Evolutionary conservation across 2,797 vertebrate species (phyloP).

Genomic region (Anniella stebbinsi): DNA sequence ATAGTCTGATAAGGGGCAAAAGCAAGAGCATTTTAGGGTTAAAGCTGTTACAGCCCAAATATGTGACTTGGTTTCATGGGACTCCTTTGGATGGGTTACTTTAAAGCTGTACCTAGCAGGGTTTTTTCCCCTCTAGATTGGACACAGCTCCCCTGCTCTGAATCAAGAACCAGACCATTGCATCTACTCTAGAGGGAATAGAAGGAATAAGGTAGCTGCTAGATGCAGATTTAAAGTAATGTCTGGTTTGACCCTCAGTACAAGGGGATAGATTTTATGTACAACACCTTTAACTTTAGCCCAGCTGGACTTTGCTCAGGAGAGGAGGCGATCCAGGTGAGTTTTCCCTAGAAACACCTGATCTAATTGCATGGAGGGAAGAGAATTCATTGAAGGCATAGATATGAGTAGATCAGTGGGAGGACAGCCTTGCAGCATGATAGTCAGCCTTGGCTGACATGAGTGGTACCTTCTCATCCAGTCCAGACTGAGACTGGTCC

Average conservation of each 20-base stretch:
- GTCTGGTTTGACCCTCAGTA: not conserved
- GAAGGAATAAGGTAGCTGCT: no score
- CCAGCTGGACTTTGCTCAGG: not conserved
- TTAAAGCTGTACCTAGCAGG: no score
- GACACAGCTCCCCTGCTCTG: no score
- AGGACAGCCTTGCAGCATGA: not conserved
- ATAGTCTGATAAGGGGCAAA: conserved; percentile 14
- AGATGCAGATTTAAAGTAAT: no score
- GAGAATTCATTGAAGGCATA: not conserved
- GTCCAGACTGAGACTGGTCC: no score
- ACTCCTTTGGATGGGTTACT: not conserved
- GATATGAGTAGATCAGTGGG: no score
- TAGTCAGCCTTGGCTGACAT: not conserved
- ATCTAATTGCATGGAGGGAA: not conserved
- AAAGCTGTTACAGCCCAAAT: conserved; percentile 1
- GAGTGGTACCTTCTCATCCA: not conserved
- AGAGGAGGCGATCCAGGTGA: not conserved
- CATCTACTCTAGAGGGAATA: no score
- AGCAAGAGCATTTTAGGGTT: conserved; percentile 9
- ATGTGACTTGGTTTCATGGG: not conserved
- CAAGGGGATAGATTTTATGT: not conserved
- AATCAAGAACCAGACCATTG: no score
- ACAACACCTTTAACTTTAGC: not conserved
- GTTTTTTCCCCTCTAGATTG: no score
- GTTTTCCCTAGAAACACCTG: not conserved